Percentiles rank a stretch among this genome's conserved stretches.
Conservation (phyloP, 37 sponge, comb jelly and placozoan species). For the Chondrosia reniformis region DNA sequence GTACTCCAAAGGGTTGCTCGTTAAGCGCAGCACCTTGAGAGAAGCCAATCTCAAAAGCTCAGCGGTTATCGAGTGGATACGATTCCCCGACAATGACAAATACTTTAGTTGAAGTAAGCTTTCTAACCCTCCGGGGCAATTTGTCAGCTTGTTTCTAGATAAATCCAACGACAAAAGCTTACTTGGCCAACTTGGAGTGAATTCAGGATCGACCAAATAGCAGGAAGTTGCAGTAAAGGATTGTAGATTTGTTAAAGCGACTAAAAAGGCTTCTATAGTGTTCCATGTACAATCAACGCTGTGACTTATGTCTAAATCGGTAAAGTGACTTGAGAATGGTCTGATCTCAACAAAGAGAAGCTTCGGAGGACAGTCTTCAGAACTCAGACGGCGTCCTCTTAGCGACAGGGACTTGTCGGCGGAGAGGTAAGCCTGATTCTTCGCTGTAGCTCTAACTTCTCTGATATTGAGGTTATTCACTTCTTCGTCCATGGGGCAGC, state of each 20-base stretch:
- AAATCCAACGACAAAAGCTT: conserved; percentile 29
- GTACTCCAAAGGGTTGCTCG: conserved; percentile 32
- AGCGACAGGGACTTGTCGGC: conserved; percentile 4
- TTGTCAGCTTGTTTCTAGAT: conserved; percentile 33
- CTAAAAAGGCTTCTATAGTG: conserved; percentile 23
- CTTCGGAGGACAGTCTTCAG: not conserved
- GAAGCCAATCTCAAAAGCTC: conserved; percentile 23
- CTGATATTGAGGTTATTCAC: not conserved
- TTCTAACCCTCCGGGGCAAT: conserved; percentile 20
- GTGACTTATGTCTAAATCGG: conserved; percentile 38
- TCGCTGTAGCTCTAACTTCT: not conserved
- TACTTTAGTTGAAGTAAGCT: not conserved
- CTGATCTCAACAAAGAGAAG: not conserved
- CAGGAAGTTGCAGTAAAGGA: conserved; percentile 14
- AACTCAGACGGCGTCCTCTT: not conserved
- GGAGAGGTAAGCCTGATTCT: conserved; percentile 1
- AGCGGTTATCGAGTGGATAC: not conserved
- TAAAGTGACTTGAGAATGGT: conserved; percentile 2
- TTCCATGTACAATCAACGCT: conserved; percentile 3
- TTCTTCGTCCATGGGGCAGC: no score
- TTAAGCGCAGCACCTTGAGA: conserved; percentile 7
- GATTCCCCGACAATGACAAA: conserved; percentile 45
- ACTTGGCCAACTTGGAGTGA: conserved; percentile 16
- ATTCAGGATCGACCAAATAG: conserved; percentile 5
- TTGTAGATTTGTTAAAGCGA: not conserved